phyloP scores from a whole-genome alignment of 2,113 vertebrate species.

The Scalopus aquaticus region DNA sequence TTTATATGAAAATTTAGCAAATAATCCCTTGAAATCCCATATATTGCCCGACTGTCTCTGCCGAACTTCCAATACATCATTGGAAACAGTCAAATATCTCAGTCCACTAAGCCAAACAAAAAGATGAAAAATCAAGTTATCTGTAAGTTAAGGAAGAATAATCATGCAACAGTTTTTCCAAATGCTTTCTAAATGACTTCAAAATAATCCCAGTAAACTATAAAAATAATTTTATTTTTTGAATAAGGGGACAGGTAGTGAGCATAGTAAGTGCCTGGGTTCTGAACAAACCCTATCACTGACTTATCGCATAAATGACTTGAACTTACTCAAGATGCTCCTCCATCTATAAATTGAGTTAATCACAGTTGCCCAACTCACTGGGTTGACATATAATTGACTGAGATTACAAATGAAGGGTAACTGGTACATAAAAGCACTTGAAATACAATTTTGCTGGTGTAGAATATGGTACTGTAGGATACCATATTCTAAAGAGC shows the following conservation, averaged over 20 bases:
- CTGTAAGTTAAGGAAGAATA: background rate
- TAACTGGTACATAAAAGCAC: background rate
- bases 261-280: background rate
- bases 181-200: background rate
- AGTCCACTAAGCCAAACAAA: background rate
- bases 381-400: background rate
- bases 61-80: background rate
- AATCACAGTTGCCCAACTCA: background rate
- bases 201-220: background rate
- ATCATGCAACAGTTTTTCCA: background rate
- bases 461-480: background rate
- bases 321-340: background rate
- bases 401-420: background rate
- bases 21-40: background rate
- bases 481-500: background rate
- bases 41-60: background rate
- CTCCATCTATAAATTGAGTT: background rate
- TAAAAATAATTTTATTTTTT: background rate
- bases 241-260: background rate
- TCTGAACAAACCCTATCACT: background rate
- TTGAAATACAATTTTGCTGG: background rate
- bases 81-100: background rate
- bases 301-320: background rate
- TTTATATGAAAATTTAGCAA: background rate
- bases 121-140: background rate